Conservation (phyloP, 2,888 invertebrate species). For the Ormyrus thymus region DNA sequence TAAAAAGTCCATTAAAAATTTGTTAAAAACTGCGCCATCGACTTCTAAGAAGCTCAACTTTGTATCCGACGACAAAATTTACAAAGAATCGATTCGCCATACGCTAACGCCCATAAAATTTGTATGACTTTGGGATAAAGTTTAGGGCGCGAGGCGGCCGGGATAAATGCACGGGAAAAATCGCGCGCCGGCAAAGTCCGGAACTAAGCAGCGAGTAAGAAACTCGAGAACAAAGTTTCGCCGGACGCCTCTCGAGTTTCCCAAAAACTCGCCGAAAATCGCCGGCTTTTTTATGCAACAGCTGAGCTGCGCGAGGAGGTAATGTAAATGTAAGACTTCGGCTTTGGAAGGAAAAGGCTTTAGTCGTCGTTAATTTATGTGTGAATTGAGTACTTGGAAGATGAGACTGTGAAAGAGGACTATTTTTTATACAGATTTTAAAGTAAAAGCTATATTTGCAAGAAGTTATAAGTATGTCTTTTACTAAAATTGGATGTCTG, state of each 20-base stretch:
- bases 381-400: too few relatives aligned
- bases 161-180: neutral
- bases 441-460: too few relatives aligned
- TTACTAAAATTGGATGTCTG: constrained; percentile 7
- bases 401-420: too few relatives aligned
- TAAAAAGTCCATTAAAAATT: neutral
- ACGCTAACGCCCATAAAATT: neutral
- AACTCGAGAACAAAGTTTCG: constrained; percentile 1
- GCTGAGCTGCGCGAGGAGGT: constrained; percentile 1
- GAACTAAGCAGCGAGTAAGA: neutral
- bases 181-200: neutral
- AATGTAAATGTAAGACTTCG: constrained; percentile 11
- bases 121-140: neutral
- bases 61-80: too few relatives aligned
- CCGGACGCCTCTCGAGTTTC: neutral
- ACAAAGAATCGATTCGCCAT: too few relatives aligned
- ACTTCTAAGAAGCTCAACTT: too few relatives aligned
- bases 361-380: too few relatives aligned
- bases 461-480: neutral
- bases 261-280: neutral
- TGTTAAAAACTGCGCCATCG: too few relatives aligned
- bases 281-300: constrained; percentile 3
- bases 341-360: too few relatives aligned
- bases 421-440: too few relatives aligned
- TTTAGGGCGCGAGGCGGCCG: neutral